Base-by-base conservation (phyloP, 1,140 invertebrate genomes). In the Tyrophagus putrescentiae region DNA sequence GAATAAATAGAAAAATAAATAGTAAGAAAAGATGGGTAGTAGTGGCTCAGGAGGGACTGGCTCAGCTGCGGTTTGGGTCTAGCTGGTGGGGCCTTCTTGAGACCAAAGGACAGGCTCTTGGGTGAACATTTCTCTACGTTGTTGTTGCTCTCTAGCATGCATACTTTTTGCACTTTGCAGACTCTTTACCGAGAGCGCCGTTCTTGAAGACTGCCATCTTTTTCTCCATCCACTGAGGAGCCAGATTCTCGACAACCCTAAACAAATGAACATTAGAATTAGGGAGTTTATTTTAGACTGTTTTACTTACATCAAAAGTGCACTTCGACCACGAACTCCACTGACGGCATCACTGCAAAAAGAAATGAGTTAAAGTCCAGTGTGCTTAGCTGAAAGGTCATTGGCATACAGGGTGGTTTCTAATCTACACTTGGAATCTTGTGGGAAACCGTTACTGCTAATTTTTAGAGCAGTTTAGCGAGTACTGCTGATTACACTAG, bases 181-280 rank as follows among this genome's bases (percentile, higher is more conserved):
- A 63, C 44, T 68, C 67, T 28, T 57, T 32, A 13, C 62, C 61
- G 9, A 68, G 59, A 11, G 67, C 67, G 3, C 60, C 65, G 31
- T 61, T 60, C 28, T 68, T 68, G 36, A 68, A 67, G 2, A 68
- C 65, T 41, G 64, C 64, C 64, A 68, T 66, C 29, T 68, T 68
- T 29, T 61, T 62, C 29, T 57, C 57, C 67, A 68, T 68, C 65
- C 67, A 67, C 18, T 62, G 60, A 29, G 67, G 67, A 7, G 64
- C 53, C 9, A 68, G 32, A 57, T 68, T 68, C 34, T 68, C 67
- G 11, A 68, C 53, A 11, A 68, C 65, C 21, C 67, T 68, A 41
- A 1, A 45, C 36, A 56, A 36, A 16, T 5, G 34, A 57, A 53
- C 39, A 16, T 61, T 13, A 61, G 7, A 11, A 34, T 39, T 11